phyloP scores from a whole-genome alignment of 2,113 vertebrate genomes.

The Ahaetulla prasina region DNA sequence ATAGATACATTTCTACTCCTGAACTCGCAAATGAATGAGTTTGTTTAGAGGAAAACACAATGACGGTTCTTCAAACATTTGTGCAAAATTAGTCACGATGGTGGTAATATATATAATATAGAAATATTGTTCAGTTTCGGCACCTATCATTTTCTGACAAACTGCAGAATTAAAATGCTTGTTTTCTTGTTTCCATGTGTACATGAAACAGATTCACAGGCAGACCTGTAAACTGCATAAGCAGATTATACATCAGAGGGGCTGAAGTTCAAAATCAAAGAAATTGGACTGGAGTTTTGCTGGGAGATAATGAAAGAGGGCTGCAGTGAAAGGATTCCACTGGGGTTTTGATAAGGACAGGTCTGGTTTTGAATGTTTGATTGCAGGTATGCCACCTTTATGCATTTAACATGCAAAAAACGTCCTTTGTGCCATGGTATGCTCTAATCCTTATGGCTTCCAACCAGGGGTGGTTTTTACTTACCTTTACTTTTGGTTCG shows the following conservation, averaged over 20 bases:
- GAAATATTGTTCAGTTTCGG: conserved; percentile 1
- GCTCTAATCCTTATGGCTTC: not conserved
- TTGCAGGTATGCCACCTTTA: not conserved
- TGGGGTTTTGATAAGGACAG: not conserved
- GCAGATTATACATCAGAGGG: not conserved
- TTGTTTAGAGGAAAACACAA: not conserved
- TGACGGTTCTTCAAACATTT: conserved; percentile 3
- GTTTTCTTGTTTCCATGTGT: not conserved
- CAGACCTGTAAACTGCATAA: not conserved
- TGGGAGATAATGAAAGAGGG: not conserved
- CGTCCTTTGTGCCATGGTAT: not conserved
- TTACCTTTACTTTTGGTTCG: too few relatives aligned
- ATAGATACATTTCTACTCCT: not conserved
- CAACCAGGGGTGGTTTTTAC: not conserved
- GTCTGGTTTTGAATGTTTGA: conserved; percentile 14
- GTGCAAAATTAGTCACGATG: not conserved
- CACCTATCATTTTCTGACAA: conserved; percentile 9
- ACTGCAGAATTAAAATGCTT: conserved; percentile 19
- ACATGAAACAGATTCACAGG: conserved; percentile 16
- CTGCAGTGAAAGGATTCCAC: not conserved
- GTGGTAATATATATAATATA: not conserved
- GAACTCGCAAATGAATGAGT: not conserved
- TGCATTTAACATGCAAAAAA: not conserved
- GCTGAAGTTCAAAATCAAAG: conserved; percentile 10
- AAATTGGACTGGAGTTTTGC: conserved; percentile 3